These are phyloP conservation scores for Platerodrilus igneus DNA, from an alignment of 2,888 invertebrate species.

Conservation along the genomic window DNA sequence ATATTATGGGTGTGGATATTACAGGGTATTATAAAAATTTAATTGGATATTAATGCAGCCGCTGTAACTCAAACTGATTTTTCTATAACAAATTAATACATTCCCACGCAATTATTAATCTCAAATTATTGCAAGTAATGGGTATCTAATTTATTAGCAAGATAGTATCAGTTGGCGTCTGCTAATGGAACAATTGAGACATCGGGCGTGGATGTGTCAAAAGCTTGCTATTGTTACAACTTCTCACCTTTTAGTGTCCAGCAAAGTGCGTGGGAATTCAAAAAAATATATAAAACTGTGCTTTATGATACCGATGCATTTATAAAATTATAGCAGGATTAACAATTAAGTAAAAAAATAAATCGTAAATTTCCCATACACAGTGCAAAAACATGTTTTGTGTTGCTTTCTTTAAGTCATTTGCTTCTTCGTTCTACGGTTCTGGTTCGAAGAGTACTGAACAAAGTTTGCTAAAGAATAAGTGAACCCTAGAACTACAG, in stretches of 20 bases:
- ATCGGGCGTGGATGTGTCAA: conserved; percentile 43
- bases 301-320: too few relatives aligned
- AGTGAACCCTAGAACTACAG: too few relatives aligned
- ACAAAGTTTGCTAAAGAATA: too few relatives aligned
- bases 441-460: too few relatives aligned
- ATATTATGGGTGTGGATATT: conserved; percentile 1
- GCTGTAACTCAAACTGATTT: neutral
- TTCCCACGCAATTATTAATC: conserved; percentile 29
- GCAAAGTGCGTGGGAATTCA: conserved; percentile 18
- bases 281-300: too few relatives aligned
- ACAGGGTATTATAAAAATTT: neutral
- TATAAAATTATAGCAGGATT: too few relatives aligned
- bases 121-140: conserved; percentile 30
- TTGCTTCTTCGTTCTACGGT: too few relatives aligned
- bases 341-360: too few relatives aligned
- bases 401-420: too few relatives aligned
- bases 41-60: too few relatives aligned
- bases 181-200: conserved; percentile 30
- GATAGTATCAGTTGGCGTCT: conserved; percentile 23
- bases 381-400: too few relatives aligned
- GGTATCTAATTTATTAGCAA: conserved; percentile 27
- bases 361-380: too few relatives aligned
- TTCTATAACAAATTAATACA: conserved; percentile 8
- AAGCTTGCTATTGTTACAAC: conserved; percentile 30
- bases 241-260: conserved; percentile 18